These are phyloP conservation scores for Probaryconus sp. DNA, from an alignment of 1,140 invertebrate species.

Conservation along the genomic window DNA sequence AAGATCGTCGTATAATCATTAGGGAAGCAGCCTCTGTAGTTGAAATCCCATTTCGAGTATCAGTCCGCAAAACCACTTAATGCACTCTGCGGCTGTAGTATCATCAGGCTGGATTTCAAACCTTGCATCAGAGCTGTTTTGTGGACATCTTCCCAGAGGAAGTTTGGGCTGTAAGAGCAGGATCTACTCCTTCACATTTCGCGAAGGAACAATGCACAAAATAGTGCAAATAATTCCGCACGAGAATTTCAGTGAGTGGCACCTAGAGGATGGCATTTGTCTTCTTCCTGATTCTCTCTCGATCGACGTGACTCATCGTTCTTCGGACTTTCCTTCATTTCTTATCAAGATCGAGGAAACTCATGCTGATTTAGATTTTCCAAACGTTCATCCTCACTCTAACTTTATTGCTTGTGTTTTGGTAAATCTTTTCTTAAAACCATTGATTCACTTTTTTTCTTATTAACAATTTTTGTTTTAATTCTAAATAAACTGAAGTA, in stretches of 20 bases:
- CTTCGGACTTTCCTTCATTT: slow-evolving; percentile 8
- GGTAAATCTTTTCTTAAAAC: too few species aligned
- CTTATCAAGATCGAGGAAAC: slow-evolving; percentile 6
- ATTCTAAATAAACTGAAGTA: too few species aligned
- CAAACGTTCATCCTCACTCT: too few species aligned
- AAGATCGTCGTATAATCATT: slow-evolving; percentile 17
- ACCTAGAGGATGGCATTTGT: slow-evolving; percentile 22
- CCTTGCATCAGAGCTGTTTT: slow-evolving; percentile 9
- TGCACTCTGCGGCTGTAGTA: slow-evolving; percentile 1
- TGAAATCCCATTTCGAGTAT: slow-evolving; percentile 17
- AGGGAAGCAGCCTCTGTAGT: neutral
- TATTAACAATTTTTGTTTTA: too few species aligned
- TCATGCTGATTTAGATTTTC: slow-evolving; percentile 1
- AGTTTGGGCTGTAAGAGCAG: neutral
- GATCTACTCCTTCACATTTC: neutral
- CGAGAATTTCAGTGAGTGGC: too few species aligned
- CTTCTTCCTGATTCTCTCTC: slow-evolving; percentile 3
- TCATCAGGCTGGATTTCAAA: slow-evolving; percentile 7
- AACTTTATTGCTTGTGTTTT: too few species aligned
- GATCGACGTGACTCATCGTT: slow-evolving; percentile 20
- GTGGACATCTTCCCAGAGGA: neutral
- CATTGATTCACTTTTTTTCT: too few species aligned
- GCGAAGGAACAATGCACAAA: slow-evolving; percentile 7
- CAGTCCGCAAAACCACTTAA: slow-evolving; percentile 12
- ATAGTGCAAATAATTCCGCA: slow-evolving; percentile 21